Conservation (phyloP, 2,797 vertebrate species). For the Trematomus bernacchii region DNA sequence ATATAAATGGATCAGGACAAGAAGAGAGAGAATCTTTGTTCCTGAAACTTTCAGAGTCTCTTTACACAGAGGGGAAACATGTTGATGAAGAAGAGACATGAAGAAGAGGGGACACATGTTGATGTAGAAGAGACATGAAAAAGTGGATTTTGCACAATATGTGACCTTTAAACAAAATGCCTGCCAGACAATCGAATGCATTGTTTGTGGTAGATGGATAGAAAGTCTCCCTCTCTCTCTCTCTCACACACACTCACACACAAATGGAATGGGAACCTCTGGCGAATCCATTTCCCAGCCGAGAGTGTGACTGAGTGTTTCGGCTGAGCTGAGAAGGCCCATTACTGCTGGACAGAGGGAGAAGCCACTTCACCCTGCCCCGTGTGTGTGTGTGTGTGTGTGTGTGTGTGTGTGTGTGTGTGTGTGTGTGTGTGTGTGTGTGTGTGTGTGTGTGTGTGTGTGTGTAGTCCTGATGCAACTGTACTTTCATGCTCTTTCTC, state of each 20-base stretch:
- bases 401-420: not conserved
- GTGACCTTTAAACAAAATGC: not conserved
- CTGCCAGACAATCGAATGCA: not conserved
- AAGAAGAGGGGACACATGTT: too few relatives aligned
- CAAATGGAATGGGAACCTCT: conserved; percentile 41
- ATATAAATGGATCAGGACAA: too few relatives aligned
- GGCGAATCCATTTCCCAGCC: conserved; percentile 67
- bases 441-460: conserved; percentile 11
- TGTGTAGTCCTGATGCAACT: conserved; percentile 14
- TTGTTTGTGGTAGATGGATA: not conserved
- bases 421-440: conserved; percentile 15
- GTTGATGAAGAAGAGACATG: too few relatives aligned
- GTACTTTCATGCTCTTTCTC: conserved; percentile 61
- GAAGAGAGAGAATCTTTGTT: too few relatives aligned
- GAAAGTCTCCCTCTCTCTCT: not conserved
- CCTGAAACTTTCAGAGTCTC: too few relatives aligned
- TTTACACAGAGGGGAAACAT: too few relatives aligned
- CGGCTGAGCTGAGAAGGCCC: conserved; percentile 53
- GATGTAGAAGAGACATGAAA: too few relatives aligned
- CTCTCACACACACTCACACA: not conserved
- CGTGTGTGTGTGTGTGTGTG: conserved; percentile 15
- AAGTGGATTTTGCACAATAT: too few relatives aligned
- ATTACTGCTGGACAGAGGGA: conserved; percentile 54
- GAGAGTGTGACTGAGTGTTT: conserved; percentile 65
- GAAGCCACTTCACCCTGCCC: conserved; percentile 30